phyloP scores from a whole-genome alignment of 2,888 invertebrate species.

The Ditula angustiorana region DNA sequence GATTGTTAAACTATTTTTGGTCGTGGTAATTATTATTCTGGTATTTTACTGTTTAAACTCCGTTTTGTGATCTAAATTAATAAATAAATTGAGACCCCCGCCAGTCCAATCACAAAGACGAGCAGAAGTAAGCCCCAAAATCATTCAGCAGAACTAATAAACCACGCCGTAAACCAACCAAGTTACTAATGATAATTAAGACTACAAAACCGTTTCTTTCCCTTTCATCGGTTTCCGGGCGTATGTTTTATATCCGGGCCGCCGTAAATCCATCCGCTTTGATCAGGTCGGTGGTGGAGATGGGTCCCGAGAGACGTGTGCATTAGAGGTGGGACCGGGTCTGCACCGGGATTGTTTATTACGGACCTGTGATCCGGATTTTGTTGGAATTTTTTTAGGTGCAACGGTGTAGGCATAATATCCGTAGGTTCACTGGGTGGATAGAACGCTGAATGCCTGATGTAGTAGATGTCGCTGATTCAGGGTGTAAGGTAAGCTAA shows the following conservation, averaged over 20 bases:
- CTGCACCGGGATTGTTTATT: slow-evolving; percentile 45
- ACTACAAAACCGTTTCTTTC: slow-evolving; percentile 49
- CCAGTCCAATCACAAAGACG: background rate
- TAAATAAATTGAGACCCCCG: background rate
- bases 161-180: slow-evolving; percentile 20
- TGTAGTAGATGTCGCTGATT: too few relatives aligned
- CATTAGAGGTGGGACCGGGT: slow-evolving; percentile 38
- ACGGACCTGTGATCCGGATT: slow-evolving; percentile 49
- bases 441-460: too few relatives aligned
- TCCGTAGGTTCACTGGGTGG: too few relatives aligned
- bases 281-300: slow-evolving; percentile 50
- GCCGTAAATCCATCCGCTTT: slow-evolving; percentile 66
- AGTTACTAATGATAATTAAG: slow-evolving; percentile 40
- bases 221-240: slow-evolving; percentile 66
- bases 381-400: background rate
- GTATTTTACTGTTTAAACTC: too few relatives aligned
- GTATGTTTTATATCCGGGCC: slow-evolving; percentile 66
- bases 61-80: too few relatives aligned
- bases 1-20: too few relatives aligned
- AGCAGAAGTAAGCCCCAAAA: too few relatives aligned
- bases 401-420: too few relatives aligned
- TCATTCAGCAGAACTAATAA: slow-evolving; percentile 28
- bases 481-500: too few relatives aligned
- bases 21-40: too few relatives aligned
- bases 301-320: slow-evolving; percentile 42